phyloP scores from a whole-genome alignment of 2,797 vertebrate genomes.

The Anableps anableps region DNA sequence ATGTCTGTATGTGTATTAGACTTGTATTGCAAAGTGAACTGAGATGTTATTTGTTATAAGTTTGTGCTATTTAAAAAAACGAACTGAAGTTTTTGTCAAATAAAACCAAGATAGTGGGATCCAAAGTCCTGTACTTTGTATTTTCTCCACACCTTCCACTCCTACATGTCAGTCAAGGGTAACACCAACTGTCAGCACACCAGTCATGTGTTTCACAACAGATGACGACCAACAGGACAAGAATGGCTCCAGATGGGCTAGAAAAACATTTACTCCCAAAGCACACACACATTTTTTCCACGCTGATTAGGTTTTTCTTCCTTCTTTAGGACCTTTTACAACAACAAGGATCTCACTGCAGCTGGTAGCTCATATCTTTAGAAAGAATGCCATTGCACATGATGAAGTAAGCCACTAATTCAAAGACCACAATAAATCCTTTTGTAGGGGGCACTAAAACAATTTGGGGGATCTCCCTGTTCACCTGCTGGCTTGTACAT shows the following conservation, averaged over 20 bases:
- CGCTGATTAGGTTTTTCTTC: constrained; percentile 21
- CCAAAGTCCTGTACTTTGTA: constrained; percentile 29
- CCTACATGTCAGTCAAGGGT: constrained; percentile 54
- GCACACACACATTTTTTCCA: constrained; percentile 40
- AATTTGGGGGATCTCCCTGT: constrained; percentile 44
- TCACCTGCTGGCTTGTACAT: constrained; percentile 50
- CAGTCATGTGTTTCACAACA: constrained; percentile 35
- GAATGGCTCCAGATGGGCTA: constrained; percentile 65
- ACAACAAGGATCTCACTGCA: constrained; percentile 47
- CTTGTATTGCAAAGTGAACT: neutral
- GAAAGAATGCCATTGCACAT: constrained; percentile 52
- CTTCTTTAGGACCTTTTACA: constrained; percentile 39
- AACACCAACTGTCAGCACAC: constrained; percentile 42
- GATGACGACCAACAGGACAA: constrained; percentile 49
- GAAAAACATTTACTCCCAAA: constrained; percentile 66
- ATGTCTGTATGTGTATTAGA: neutral
- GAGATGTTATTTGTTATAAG: neutral
- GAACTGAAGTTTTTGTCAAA: neutral
- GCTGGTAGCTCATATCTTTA: constrained; percentile 44
- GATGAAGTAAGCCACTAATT: constrained; percentile 41
- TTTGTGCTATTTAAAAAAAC: neutral
- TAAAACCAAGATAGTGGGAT: neutral
- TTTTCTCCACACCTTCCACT: constrained; percentile 37
- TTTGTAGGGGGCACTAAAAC: constrained; percentile 32
- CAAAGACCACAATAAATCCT: constrained; percentile 34